These are phyloP conservation scores for Danio rerio DNA, from an alignment of 2,113 vertebrate genomes.

Conservation along the genomic window DNA sequence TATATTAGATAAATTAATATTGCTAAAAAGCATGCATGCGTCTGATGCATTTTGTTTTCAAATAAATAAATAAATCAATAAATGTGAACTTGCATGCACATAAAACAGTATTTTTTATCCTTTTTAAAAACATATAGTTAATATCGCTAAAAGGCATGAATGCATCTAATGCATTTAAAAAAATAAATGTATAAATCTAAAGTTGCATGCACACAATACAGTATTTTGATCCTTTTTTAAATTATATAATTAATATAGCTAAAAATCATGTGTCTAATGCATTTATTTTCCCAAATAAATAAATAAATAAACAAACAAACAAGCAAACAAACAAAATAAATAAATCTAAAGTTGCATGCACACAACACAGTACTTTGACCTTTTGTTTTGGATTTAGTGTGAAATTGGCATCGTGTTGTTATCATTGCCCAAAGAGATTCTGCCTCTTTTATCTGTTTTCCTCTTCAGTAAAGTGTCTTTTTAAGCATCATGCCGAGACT, in stretches of 20 bases:
- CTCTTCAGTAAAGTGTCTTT: background rate
- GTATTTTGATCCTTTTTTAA: no score
- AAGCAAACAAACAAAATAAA: background rate
- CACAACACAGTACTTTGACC: background rate
- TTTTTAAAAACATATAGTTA: no score
- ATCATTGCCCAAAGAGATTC: background rate
- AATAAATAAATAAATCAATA: no score
- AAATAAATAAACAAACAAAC: background rate
- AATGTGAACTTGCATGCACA: no score
- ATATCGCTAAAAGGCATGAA: no score
- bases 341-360: background rate
- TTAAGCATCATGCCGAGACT: background rate
- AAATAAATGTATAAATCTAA: no score
- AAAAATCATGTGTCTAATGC: no score
- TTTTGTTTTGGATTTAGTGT: constrained; percentile 2
- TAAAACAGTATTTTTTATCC: no score
- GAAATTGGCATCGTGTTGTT: background rate
- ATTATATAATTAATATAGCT: background rate
- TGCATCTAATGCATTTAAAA: no score
- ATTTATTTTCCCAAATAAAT: background rate
- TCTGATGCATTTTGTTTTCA: no score
- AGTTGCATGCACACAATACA: no score
- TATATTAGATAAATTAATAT: background rate
- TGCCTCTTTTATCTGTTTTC: background rate
- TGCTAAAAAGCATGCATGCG: no score